phyloP scores from a whole-genome alignment of 1,140 invertebrate species.

The Hyphantria cunea region DNA sequence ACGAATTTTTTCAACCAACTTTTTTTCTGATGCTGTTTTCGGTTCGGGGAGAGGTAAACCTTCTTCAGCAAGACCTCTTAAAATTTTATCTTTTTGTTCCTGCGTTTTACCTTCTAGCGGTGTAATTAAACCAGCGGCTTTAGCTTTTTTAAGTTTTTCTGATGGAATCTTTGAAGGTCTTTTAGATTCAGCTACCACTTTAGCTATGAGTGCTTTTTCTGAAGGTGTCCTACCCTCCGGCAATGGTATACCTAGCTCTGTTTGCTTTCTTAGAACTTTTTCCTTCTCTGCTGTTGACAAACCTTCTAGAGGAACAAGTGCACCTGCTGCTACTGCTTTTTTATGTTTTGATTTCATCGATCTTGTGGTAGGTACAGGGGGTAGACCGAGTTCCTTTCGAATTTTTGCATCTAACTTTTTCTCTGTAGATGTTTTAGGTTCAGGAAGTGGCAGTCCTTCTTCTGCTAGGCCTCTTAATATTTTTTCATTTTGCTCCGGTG shows the following conservation, averaged over 20 bases:
- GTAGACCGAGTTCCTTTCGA: slow-evolving; percentile 35
- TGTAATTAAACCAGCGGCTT: not conserved
- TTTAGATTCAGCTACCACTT: slow-evolving; percentile 27
- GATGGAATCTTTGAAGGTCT: slow-evolving; percentile 34
- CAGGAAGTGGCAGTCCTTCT: slow-evolving; percentile 30
- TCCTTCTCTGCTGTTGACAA: slow-evolving; percentile 33
- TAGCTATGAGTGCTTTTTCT: slow-evolving; percentile 43
- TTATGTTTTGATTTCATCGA: no score
- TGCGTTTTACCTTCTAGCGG: slow-evolving; percentile 33
- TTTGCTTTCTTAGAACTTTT: slow-evolving; percentile 35
- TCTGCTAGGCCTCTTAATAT: slow-evolving; percentile 32
- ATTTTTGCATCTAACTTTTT: slow-evolving; percentile 35
- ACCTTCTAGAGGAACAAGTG: slow-evolving; percentile 37
- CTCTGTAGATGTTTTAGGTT: slow-evolving; percentile 39
- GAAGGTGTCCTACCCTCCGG: slow-evolving; percentile 45
- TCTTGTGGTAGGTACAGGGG: no score
- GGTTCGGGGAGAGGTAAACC: slow-evolving; percentile 36
- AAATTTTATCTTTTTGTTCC: slow-evolving; percentile 38
- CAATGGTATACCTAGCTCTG: slow-evolving; percentile 37
- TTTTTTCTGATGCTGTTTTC: slow-evolving; percentile 41
- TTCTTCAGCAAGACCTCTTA: slow-evolving; percentile 25
- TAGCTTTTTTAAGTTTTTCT: slow-evolving; percentile 32
- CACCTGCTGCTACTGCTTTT: slow-evolving; percentile 16
- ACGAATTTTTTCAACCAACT: slow-evolving; percentile 4
- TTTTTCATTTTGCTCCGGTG: slow-evolving; percentile 34